These are phyloP conservation scores for Gorsachius goisagi DNA, from an alignment of 2,113 vertebrate genomes.

Conservation along the genomic window DNA sequence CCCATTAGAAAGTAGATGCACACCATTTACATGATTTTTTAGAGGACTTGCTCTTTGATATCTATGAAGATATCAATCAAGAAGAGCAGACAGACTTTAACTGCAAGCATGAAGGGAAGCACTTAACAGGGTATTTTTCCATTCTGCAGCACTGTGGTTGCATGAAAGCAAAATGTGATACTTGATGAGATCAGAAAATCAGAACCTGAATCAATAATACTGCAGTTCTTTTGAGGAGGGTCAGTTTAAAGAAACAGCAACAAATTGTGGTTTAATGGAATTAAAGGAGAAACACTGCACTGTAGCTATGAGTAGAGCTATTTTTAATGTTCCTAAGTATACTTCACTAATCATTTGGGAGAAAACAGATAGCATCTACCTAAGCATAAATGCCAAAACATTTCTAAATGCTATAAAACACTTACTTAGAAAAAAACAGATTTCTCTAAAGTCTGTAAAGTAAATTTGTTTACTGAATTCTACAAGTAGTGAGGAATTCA, in stretches of 20 bases:
- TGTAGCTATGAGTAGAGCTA: not conserved
- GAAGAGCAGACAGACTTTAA: not conserved
- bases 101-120: slow-evolving; percentile 10
- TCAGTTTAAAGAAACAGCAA: slow-evolving; percentile 39
- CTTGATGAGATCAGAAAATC: slow-evolving; percentile 65
- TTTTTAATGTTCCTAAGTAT: not conserved
- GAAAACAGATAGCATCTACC: not conserved
- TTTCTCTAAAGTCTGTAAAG: not conserved
- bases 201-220: slow-evolving; percentile 55
- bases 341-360: not conserved
- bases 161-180: slow-evolving; percentile 65
- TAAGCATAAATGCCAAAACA: not conserved
- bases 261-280: not conserved
- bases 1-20: not conserved
- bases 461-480: not conserved
- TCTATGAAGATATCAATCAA: slow-evolving; percentile 35
- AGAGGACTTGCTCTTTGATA: not conserved
- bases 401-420: not conserved
- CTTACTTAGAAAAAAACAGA: not conserved
- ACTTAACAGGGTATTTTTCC: slow-evolving; percentile 46
- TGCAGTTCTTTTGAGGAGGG: slow-evolving; percentile 26
- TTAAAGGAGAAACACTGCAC: not conserved
- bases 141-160: slow-evolving; percentile 38
- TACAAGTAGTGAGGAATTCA: not conserved
- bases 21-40: not conserved